Conservation (phyloP, 37 sponge, comb jelly and placozoan species). For the Lycopodina hypogea region DNA sequence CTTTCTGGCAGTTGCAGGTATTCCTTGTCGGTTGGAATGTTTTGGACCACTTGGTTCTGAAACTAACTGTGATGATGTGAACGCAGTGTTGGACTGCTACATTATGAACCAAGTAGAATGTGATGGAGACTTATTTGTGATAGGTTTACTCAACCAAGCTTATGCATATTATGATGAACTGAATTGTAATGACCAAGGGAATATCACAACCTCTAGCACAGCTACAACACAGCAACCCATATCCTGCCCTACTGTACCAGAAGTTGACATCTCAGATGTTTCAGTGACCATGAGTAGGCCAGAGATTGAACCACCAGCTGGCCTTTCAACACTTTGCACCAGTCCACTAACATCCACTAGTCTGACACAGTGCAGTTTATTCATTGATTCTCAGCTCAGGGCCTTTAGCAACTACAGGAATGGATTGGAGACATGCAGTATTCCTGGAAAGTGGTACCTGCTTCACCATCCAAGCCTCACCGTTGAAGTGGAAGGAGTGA, state of each 20-base stretch:
- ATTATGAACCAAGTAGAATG: background rate
- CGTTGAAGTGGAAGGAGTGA: constrained; percentile 30
- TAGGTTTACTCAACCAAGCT: too few species aligned
- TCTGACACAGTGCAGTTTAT: constrained; percentile 48
- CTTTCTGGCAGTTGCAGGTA: background rate
- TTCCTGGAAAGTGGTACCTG: constrained; percentile 60
- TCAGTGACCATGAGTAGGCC: too few species aligned
- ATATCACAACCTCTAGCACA: too few species aligned
- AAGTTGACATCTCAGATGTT: too few species aligned
- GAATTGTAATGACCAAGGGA: too few species aligned
- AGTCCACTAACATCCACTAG: background rate
- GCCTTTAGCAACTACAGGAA: constrained; percentile 9
- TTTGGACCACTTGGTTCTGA: background rate
- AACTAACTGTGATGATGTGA: background rate
- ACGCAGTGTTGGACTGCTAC: background rate
- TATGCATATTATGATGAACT: too few species aligned
- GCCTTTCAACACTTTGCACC: background rate
- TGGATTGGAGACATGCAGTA: constrained; percentile 38
- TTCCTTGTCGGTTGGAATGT: background rate
- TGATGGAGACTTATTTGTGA: too few species aligned
- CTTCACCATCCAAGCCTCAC: constrained; percentile 36
- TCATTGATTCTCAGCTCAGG: constrained; percentile 52
- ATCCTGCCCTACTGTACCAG: too few species aligned
- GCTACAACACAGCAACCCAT: too few species aligned
- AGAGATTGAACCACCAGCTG: too few species aligned